Evolutionary conservation across 2,797 vertebrate species (phyloP).

Genomic region (Coendou prehensilis): DNA sequence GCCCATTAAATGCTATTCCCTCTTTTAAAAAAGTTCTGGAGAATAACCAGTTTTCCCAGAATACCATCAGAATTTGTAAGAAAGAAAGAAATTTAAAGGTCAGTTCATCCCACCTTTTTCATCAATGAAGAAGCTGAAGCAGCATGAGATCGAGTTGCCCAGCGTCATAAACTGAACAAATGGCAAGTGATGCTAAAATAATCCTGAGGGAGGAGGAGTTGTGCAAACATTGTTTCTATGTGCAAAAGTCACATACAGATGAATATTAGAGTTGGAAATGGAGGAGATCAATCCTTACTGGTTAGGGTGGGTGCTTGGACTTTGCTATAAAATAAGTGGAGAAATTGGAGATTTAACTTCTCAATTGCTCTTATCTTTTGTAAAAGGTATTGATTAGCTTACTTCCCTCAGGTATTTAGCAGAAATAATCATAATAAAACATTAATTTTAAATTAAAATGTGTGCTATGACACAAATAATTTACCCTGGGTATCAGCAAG

Average conservation of each 20-base stretch:
- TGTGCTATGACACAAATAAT: background rate
- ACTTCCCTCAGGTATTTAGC: background rate
- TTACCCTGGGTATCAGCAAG: background rate
- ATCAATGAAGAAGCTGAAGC: background rate
- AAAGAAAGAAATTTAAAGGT: background rate
- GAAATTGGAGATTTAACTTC: background rate
- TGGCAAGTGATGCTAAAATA: background rate
- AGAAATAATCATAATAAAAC: slow-evolving; percentile 18
- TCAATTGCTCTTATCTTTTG: background rate
- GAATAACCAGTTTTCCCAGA: background rate
- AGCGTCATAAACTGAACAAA: background rate
- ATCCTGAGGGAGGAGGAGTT: background rate
- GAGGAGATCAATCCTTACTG: background rate
- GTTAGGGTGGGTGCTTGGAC: background rate
- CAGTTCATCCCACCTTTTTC: background rate
- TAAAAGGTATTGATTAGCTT: background rate
- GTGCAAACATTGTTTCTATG: background rate
- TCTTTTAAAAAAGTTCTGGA: background rate
- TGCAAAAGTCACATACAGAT: background rate
- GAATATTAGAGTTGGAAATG: background rate
- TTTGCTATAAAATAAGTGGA: background rate
- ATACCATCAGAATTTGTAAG: background rate
- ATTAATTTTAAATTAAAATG: slow-evolving; percentile 46
- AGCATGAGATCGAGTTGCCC: background rate
- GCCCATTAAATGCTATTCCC: background rate